These are phyloP conservation scores for Phaetusa simplex DNA, from an alignment of 2,113 vertebrate genomes.

Conservation along the genomic window DNA sequence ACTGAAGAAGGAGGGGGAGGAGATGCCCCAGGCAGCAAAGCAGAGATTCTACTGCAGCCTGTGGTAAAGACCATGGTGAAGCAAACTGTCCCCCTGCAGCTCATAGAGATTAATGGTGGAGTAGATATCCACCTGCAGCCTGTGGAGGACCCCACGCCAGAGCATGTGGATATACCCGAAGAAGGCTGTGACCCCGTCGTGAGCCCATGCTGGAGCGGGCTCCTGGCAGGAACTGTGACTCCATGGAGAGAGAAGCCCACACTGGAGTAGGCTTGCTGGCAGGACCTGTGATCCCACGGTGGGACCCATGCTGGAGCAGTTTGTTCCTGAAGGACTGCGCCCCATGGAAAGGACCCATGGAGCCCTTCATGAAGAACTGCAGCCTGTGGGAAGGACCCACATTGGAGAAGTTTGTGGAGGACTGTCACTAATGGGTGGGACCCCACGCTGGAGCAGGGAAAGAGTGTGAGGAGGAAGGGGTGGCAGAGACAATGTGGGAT, in stretches of 20 bases:
- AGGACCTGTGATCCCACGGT: background rate
- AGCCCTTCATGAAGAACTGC: background rate
- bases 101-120: too few relatives aligned
- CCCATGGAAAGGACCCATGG: background rate
- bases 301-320: background rate
- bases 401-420: background rate
- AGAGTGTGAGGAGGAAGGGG: background rate
- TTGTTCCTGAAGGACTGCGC: background rate
- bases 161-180: background rate
- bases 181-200: background rate
- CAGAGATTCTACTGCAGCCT: background rate
- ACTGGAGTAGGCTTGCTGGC: background rate
- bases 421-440: too few relatives aligned
- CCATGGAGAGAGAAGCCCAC: background rate
- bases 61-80: accelerated
- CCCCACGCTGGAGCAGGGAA: background rate
- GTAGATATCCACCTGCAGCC: too few relatives aligned
- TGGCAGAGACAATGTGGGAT: background rate
- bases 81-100: background rate
- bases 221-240: background rate
- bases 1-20: background rate
- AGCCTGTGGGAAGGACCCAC: background rate
- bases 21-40: background rate
- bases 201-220: background rate
- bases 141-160: background rate